Evolutionary conservation across 2,888 invertebrate genomes (phyloP), one percentile per base, ranked within the genome.

Genomic region (Tupiocoris notatus): DNA sequence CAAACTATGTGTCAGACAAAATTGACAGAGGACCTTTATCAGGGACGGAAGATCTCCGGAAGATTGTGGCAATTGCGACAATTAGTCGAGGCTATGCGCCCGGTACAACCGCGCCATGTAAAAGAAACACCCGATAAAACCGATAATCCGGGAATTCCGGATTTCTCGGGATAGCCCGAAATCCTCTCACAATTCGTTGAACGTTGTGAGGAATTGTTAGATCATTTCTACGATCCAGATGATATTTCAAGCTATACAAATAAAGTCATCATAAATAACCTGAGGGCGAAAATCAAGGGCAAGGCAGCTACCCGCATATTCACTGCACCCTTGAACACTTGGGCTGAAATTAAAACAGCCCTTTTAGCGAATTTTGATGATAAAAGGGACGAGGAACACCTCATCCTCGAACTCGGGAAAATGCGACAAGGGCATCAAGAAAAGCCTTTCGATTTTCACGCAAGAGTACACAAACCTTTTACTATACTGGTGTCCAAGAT

Each of bases 11-110:
- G 65, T 65, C 77, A 23, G 80, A 82, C 75, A 81, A 74, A 78
- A 82, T 82, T 70, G 80, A 82, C 75, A 82, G 82, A 79, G 81
- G 81, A 79, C 77, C 68, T 68, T 75, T 82, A 71, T 70, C 80
- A 80, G 71, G 79, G 18, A 81, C 81, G 25, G 77, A 80, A 79
- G 81, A 82, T 64, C 68, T 83, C 22, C 82, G n/a, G n/a, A n/a
- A n/a, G n/a, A n/a, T n/a, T n/a, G n/a, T n/a, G n/a, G n/a, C n/a
- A n/a, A n/a, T n/a, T n/a, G n/a, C n/a, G n/a, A n/a, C n/a, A n/a
- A n/a, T n/a, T n/a, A n/a, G n/a, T n/a, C n/a, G n/a, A n/a, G n/a
- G n/a, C n/a, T n/a, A n/a, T n/a, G n/a, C n/a, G n/a, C n/a, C n/a
- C n/a, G n/a, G n/a, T n/a, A n/a, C n/a, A n/a, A n/a, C n/a, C n/a